phyloP scores from a whole-genome alignment of 2,113 vertebrate species.

The Chiloscyllium plagiosum region DNA sequence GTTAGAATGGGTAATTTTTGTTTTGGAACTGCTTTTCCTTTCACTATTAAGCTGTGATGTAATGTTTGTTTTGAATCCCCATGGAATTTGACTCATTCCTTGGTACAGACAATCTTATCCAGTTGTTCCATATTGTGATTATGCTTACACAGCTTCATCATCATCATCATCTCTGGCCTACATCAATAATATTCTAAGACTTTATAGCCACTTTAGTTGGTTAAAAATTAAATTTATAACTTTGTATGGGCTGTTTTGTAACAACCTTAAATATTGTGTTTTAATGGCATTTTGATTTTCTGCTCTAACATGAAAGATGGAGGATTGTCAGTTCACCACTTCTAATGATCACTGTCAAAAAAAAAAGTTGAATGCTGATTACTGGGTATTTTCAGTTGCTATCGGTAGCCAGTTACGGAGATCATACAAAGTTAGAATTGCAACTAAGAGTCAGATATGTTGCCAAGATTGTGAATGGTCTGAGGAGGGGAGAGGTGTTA shows the following conservation, averaged over 20 bases:
- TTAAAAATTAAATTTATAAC: neutral
- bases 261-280: neutral
- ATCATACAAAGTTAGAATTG: neutral
- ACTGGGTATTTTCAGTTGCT: neutral
- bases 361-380: neutral
- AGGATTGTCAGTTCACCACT: neutral
- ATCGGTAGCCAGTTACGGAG: too few species aligned
- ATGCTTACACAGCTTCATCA: neutral
- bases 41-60: neutral
- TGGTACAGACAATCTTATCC: conserved; percentile 6
- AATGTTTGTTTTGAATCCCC: neutral
- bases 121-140: neutral
- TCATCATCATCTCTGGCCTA: neutral
- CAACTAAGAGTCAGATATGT: neutral
- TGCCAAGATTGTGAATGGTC: neutral
- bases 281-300: neutral
- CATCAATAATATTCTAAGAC: neutral
- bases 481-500: neutral
- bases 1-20: neutral
- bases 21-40: neutral
- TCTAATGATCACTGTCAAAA: neutral
- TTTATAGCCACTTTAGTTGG: neutral
- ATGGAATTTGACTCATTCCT: neutral
- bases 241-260: neutral
- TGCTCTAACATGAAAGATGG: neutral